phyloP scores from a whole-genome alignment of 2,888 invertebrate species.

The Drosophila kuntzei region DNA sequence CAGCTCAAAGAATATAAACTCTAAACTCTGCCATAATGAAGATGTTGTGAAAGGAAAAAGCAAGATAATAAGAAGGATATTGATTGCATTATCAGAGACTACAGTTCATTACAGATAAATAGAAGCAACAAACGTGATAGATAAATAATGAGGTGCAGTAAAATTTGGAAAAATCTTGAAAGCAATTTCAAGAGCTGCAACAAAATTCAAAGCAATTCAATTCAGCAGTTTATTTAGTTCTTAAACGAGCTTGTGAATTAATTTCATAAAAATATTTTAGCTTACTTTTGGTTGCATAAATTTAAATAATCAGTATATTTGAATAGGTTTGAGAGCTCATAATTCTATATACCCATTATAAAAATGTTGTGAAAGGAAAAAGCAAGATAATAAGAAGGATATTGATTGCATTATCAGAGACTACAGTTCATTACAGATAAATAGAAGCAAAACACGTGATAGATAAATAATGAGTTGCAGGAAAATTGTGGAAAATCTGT shows the following conservation, averaged over 20 bases:
- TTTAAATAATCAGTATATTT: not conserved
- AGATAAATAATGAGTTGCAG: constrained; percentile 1
- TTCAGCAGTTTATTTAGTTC: not conserved
- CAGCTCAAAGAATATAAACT: constrained; percentile 1
- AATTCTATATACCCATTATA: too few relatives aligned
- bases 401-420: constrained; percentile 13
- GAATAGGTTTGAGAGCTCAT: not conserved
- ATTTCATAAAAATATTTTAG: not conserved
- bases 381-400: not conserved
- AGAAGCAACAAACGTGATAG: not conserved
- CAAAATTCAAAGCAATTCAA: not conserved
- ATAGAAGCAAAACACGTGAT: not conserved
- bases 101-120: constrained; percentile 9
- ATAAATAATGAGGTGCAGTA: constrained; percentile 1
- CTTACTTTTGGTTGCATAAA: not conserved
- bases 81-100: constrained; percentile 13
- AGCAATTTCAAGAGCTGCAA: not conserved
- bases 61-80: not conserved
- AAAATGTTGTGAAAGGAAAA: too few relatives aligned
- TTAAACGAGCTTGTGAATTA: not conserved
- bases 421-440: constrained; percentile 10
- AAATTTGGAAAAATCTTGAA: not conserved
- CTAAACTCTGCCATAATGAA: constrained; percentile 2
- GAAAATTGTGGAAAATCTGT: not conserved
- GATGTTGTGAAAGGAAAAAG: constrained; percentile 8